phyloP scores from a whole-genome alignment of 2,888 invertebrate species.

The Halictus quadricinctus region DNA sequence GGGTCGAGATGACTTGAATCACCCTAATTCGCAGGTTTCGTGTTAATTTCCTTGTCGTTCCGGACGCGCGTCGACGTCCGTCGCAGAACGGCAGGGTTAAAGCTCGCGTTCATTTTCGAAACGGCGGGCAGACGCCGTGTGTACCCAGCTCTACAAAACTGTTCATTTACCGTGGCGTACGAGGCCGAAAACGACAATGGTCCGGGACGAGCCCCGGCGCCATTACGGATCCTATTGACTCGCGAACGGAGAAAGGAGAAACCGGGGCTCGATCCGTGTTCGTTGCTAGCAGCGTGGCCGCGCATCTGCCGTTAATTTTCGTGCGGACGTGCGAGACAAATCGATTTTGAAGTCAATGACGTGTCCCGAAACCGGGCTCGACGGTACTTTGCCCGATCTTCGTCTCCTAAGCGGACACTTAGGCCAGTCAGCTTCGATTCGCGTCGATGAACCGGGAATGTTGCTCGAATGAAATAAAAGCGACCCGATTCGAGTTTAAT shows the following conservation, averaged over 20 bases:
- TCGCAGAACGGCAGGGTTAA: not conserved
- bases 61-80: not conserved
- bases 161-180: slow-evolving; percentile 48
- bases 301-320: slow-evolving; percentile 59
- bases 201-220: slow-evolving; percentile 20
- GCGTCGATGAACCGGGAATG: not conserved
- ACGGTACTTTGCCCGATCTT: not conserved
- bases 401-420: not conserved
- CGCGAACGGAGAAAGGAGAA: slow-evolving; percentile 36
- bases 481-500: not conserved
- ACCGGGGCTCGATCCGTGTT: slow-evolving; percentile 9
- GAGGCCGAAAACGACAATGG: slow-evolving; percentile 42
- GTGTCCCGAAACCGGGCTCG: slow-evolving; percentile 25
- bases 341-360: slow-evolving; percentile 46
- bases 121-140: slow-evolving; percentile 43
- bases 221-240: slow-evolving; percentile 57
- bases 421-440: not conserved
- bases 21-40: not conserved
- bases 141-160: slow-evolving; percentile 49
- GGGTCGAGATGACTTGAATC: not conserved
- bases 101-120: slow-evolving; percentile 34
- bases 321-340: slow-evolving; percentile 50
- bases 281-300: slow-evolving; percentile 18
- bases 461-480: not conserved
- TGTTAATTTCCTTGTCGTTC: not conserved